Evolutionary conservation across 1,140 invertebrate species (phyloP), one percentile per base, ranked within the genome.

Genomic region (Diabrotica virgifera): DNA sequence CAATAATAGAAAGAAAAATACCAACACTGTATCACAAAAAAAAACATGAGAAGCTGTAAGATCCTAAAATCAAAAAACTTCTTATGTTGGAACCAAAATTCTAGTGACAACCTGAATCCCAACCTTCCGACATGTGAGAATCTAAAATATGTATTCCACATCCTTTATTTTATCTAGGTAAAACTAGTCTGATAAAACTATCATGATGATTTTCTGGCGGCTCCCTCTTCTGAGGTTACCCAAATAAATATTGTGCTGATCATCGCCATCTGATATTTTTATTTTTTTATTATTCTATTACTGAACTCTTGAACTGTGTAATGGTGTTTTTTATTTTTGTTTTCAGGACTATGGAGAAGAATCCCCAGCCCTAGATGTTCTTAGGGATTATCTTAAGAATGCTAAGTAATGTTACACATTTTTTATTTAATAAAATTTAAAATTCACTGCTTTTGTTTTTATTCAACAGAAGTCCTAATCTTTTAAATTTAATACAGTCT

Each of bases 311-410:
- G 8, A 8, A 46, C n/a, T 46, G 8, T 8, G n/a, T 46, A 46
- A 10, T 46, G 40, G 6, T 8, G 6, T 46, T 13, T 70, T 72
- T 62, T 72, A 59, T 72, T 67, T 76, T 78, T 80, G 52, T 86
- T 87, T 62, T 24, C 80, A 93, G 91, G 94, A 98, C 82, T 98
- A 92, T 79, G 96, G 96, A 73, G 94, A 97, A 80, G 96, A 98
- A 79, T 95, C 95, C 53, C 93, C 91, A 75, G 95, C 95, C 52
- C 85, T 95, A 77, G 94, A 96, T 83, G 89, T 96, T 70, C 84
- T 98, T 68, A 93, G 91, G 82, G 92, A 97, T 77, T 95, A 97
- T 81, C 86, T 98, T 70, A 79, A 79, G 65, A 75, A 72, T 64
- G 68, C 72, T 65, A 77, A 79, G 64, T 76, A 74, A 73, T 66